phyloP scores from a whole-genome alignment of 1,140 invertebrate species.

The Nasonia vitripennis region DNA sequence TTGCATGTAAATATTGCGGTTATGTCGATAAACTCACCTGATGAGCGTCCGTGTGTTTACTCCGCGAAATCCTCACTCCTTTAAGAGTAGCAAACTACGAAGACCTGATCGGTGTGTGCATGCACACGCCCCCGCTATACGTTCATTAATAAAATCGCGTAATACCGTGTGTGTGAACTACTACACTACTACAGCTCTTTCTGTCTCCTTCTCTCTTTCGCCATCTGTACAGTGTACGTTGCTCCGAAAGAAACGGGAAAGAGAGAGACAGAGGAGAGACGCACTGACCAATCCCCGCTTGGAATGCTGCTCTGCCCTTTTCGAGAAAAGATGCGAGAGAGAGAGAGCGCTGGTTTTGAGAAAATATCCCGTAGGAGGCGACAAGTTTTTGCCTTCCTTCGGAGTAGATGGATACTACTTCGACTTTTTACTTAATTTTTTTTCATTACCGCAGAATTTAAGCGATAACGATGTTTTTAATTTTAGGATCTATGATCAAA shows the following conservation, averaged over 20 bases:
- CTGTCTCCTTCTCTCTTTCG: background rate
- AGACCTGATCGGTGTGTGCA: background rate
- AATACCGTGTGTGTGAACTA: background rate
- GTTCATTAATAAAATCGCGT: slow-evolving; percentile 18
- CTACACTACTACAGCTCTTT: background rate
- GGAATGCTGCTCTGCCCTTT: slow-evolving; percentile 45
- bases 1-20: background rate
- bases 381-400: background rate
- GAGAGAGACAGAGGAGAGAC: background rate
- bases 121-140: background rate
- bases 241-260: background rate
- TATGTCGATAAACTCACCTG: background rate
- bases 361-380: background rate
- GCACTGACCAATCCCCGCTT: slow-evolving; percentile 34
- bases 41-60: background rate
- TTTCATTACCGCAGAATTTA: too few species aligned
- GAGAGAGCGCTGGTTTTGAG: background rate
- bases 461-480: too few species aligned
- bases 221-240: background rate
- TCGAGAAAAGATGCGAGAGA: slow-evolving; percentile 6
- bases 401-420: background rate
- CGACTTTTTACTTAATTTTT: background rate
- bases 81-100: background rate
- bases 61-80: background rate
- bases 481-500: too few species aligned